Percentiles rank a stretch among this genome's conserved stretches.
These are phyloP conservation scores for Ptilodon capucinus DNA, from an alignment of 2,888 invertebrate genomes.

Conservation along the genomic window DNA sequence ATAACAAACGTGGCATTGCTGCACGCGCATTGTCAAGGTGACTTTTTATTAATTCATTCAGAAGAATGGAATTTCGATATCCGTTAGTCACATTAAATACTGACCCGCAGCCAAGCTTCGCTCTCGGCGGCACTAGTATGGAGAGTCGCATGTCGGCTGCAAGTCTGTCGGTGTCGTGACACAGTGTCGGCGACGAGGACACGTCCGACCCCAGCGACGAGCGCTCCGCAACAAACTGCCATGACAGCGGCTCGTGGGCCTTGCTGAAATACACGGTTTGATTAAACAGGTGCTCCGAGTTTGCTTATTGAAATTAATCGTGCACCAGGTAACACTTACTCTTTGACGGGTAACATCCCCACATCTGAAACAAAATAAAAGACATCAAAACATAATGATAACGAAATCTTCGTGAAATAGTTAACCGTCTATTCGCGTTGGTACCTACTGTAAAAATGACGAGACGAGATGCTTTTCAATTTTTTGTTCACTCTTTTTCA, in stretches of 20 bases:
- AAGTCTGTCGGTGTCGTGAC: constrained; percentile 78
- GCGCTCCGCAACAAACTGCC: constrained; percentile 89
- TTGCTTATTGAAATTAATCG: constrained; percentile 15
- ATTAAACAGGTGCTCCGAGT: constrained; percentile 25
- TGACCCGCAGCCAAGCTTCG: constrained; percentile 93
- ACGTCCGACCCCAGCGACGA: constrained; percentile 82
- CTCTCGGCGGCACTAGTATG: constrained; percentile 90
- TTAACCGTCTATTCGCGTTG: not conserved
- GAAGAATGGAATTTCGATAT: not conserved
- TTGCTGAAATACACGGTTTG: constrained; percentile 75
- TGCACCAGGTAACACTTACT: constrained; percentile 85
- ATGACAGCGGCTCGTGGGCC: constrained; percentile 89
- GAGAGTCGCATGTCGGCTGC: constrained; percentile 86
- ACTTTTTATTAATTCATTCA: constrained; percentile 1
- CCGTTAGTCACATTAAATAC: constrained; percentile 24
- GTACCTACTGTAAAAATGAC: not conserved
- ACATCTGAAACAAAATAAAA: constrained; percentile 87
- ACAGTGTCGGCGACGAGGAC: constrained; percentile 71
- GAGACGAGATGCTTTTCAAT: not conserved
- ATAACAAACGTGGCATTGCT: constrained; percentile 2
- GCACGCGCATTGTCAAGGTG: constrained; percentile 1
- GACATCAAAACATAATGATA: constrained; percentile 23
- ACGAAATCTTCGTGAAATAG: not conserved
- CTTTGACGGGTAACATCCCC: constrained; percentile 96
- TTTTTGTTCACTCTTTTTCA: constrained; percentile 5